These are phyloP conservation scores for Chloropsis hardwickii DNA, from an alignment of 2,113 vertebrate genomes.

Conservation along the genomic window DNA sequence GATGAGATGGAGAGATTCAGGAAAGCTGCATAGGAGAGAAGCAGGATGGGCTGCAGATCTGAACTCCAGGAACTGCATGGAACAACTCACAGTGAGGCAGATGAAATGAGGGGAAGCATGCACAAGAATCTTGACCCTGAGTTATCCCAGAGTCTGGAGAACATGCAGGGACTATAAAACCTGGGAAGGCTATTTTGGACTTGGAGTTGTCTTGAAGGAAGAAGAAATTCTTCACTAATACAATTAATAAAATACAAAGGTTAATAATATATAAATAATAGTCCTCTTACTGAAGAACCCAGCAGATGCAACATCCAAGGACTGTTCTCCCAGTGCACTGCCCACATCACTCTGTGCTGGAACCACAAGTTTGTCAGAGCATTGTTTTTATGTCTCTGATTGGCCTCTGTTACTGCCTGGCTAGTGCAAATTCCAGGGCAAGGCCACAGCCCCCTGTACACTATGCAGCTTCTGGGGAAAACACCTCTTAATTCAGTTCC, in stretches of 20 bases:
- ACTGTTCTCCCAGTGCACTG: not conserved
- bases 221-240: not conserved
- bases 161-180: not conserved
- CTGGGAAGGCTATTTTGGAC: not conserved
- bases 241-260: not conserved
- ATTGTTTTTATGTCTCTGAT: not conserved
- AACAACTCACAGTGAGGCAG: not conserved
- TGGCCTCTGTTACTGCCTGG: not conserved
- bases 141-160: not conserved
- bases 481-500: not conserved
- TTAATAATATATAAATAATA: not conserved
- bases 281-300: not conserved
- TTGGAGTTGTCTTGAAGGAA: not conserved
- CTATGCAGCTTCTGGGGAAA: not conserved
- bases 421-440: not conserved
- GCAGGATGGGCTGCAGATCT: not conserved
- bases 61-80: not conserved
- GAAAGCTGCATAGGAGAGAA: not conserved
- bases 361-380: not conserved
- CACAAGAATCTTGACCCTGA: not conserved
- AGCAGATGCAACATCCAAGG: not conserved
- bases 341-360: not conserved
- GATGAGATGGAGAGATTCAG: not conserved
- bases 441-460: not conserved
- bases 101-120: not conserved